Base-by-base conservation (phyloP, 2,113 vertebrate species). In the Tauraco erythrolophus region DNA sequence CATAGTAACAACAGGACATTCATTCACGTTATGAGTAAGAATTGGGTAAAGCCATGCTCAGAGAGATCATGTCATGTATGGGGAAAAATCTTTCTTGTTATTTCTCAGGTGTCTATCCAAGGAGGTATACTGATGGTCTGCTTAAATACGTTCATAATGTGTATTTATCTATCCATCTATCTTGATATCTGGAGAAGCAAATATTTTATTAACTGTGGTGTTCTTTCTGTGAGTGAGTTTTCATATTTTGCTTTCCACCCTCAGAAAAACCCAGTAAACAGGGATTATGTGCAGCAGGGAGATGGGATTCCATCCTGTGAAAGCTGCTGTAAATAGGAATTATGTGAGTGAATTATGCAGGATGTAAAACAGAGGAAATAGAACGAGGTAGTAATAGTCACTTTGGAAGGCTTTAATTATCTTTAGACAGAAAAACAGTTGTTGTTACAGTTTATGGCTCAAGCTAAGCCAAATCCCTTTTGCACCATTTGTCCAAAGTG, bases 351-450 rank as follows among this genome's bases (percentile, higher is more conserved):
- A 95, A 92, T 94, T 76, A 74, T 77, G 58, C 58, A 80, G 62
- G n/a, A 65, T 37, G 46, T 50, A 91, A 94, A 88, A 11, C 28
- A 14, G 62, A 80, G 35, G 48, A 80, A 96, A 86, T 11, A 45
- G 71, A 81, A 88, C 28, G 62, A 86, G 92, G 50, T 53, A 69
- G 30, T 48, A 65, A 80, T 69, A 85, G 83, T 77, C 41, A 58
- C 28, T 95, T 77, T 83, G 62, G 71, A 93, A 93, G 18, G 46
- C 10, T 66, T 97, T 93, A 65, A 72, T 92, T 96, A 28, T 77
- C 27, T 93, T 88, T 77, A 92, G 79, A 18, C 54, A 72, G 54
- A 93, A 94, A 92, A 93, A 9, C 45, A 31, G n/a, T 76, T 92
- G 56, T 37, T 89, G 65, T 69, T 88, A 58, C 17, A 80, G 68